Conservation (phyloP, 2,113 vertebrate genomes). For the Xiphophorus maculatus region DNA sequence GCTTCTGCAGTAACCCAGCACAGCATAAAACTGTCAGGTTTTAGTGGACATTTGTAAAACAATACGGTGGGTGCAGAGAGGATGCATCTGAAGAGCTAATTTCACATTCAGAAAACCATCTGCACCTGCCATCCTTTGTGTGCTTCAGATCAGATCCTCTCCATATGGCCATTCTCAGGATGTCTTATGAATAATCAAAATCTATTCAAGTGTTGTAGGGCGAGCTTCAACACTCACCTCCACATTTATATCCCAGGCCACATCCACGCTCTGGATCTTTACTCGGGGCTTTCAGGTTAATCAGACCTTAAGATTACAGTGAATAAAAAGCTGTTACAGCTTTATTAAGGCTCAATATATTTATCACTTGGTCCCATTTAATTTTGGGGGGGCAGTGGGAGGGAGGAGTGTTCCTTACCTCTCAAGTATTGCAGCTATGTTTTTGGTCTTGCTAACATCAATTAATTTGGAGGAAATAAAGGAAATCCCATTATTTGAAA, state of each 20-base stretch:
- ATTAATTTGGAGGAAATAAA: neutral
- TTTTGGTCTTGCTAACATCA: neutral
- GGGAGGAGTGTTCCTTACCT: neutral
- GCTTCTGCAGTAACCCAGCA: slow-evolving; percentile 15
- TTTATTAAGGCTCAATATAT: neutral
- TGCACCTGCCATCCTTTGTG: slow-evolving; percentile 63
- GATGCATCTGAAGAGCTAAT: slow-evolving; percentile 40
- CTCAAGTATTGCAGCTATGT: neutral
- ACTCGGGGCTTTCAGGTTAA: neutral
- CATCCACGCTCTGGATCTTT: neutral
- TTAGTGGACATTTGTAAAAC: slow-evolving; percentile 51
- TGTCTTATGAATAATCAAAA: slow-evolving; percentile 40
- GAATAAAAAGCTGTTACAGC: neutral
- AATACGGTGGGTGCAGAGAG: slow-evolving; percentile 32
- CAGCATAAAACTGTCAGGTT: neutral
- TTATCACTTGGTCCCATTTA: neutral
- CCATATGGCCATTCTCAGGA: slow-evolving; percentile 21
- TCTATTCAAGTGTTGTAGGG: slow-evolving; percentile 15
- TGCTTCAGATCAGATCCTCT: slow-evolving; percentile 37
- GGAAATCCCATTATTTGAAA: neutral
- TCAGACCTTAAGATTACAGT: neutral
- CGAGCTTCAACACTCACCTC: neutral
- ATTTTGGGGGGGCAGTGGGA: too few relatives aligned
- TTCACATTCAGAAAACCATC: slow-evolving; percentile 52
- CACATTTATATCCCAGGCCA: neutral